Conservation (phyloP, 2,113 vertebrate genomes). For the Lathamus discolor region DNA sequence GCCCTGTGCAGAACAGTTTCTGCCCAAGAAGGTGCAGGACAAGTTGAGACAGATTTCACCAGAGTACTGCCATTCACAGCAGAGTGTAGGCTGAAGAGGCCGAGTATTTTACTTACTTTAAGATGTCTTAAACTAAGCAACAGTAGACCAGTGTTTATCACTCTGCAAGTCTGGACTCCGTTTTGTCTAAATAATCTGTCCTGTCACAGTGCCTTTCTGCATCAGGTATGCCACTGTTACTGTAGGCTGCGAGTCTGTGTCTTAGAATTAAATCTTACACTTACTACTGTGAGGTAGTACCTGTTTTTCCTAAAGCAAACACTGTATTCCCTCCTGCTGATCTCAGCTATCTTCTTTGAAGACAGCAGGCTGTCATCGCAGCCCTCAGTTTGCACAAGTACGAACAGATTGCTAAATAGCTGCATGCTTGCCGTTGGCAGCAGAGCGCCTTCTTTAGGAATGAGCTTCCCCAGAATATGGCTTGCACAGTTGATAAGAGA, state of each 20-base stretch:
- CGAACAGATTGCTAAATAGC: background rate
- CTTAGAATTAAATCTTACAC: background rate
- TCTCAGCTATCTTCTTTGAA: background rate
- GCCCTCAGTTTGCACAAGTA: background rate
- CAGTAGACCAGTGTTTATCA: background rate
- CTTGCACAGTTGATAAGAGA: fast-evolving
- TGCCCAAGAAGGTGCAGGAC: background rate
- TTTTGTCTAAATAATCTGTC: background rate
- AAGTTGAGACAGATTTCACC: background rate
- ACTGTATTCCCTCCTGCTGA: background rate
- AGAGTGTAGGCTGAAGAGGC: background rate
- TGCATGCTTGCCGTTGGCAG: background rate
- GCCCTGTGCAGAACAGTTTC: background rate
- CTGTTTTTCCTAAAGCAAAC: background rate
- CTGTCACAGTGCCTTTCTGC: background rate
- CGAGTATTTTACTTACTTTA: background rate
- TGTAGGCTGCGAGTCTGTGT: background rate
- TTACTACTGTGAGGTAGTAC: background rate
- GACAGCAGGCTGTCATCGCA: background rate
- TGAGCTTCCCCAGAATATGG: background rate
- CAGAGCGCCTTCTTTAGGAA: background rate
- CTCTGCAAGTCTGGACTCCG: background rate
- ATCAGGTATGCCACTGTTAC: background rate
- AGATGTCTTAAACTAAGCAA: background rate
- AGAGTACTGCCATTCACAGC: background rate